phyloP scores from a whole-genome alignment of 2,113 vertebrate genomes.

The Elanoides forficatus region DNA sequence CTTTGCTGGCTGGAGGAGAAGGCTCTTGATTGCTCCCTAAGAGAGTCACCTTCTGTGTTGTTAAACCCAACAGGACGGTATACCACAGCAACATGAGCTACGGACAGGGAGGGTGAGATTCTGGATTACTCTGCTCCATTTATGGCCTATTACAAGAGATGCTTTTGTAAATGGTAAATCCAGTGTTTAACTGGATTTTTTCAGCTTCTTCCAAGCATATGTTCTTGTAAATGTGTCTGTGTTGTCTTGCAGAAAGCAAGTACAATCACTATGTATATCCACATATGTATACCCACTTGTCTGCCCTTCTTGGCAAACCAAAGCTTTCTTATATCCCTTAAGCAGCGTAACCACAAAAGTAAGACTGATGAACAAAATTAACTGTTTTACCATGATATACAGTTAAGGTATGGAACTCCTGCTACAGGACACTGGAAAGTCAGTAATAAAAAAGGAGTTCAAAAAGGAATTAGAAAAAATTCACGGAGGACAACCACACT shows the following conservation, averaged over 20 bases:
- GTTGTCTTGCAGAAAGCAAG: neutral
- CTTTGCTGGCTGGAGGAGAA: neutral
- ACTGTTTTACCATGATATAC: neutral
- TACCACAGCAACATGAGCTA: accelerated
- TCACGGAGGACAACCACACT: neutral
- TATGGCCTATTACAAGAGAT: neutral
- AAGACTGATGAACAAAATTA: neutral
- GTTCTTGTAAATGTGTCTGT: neutral
- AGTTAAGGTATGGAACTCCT: neutral
- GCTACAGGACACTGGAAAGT: neutral
- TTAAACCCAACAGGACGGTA: neutral
- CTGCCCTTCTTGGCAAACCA: neutral
- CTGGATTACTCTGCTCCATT: neutral
- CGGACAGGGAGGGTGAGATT: neutral
- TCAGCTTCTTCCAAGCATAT: neutral
- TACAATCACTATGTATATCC: neutral
- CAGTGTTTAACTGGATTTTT: neutral
- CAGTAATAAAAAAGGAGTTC: neutral
- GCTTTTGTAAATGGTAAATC: neutral
- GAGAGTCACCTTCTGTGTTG: neutral
- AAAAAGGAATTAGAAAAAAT: neutral
- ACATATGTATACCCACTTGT: neutral
- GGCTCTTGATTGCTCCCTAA: neutral
- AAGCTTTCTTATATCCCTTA: neutral
- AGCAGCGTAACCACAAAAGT: neutral